Base-by-base conservation (phyloP, 2,888 invertebrate genomes). In the Sesia apiformis region DNA sequence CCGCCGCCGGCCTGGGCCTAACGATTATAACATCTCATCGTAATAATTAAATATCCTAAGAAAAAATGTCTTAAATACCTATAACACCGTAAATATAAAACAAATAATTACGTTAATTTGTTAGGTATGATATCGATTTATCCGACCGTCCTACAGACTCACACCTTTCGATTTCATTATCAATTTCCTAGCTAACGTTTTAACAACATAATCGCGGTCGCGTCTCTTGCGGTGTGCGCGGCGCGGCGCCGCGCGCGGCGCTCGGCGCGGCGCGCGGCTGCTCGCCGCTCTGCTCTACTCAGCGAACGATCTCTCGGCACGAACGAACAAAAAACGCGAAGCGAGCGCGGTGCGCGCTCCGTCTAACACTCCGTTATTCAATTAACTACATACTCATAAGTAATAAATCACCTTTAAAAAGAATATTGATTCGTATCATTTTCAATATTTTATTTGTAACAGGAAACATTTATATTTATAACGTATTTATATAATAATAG, bases 401-500 rank as follows among this genome's bases (percentile, higher is more conserved):
- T 88, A 84, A 89, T 88, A 85, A 87, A 88, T 87, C 86, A 89
- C 86, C 76, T 74, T 87, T 86, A 85, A 89, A 88, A 89, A 88
- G 84, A 87, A 88, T 87, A 86, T 87, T 86, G 88, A 88, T 88
- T 88, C 88, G 88, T 88, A 88, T 88, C 84, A 84, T 87, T 86
- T 85, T 88, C 86, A 87, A 86, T 87, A 87, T 87, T 86, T 84
- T 84, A 83, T 88, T 87, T 86, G 88, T 90, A 90, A 90, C 90
- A 90, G 90, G 90, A 89, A 90, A 90, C 90, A 90, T 90, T 90
- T 87, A 89, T 90, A 85, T 86, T 87, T 81, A 90, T 90, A 90
- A 90, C 90, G 89, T 90, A 90, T 90, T 90, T 89, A 88, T 90
- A 90, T 90, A 88, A 89, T 90, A 88, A 88, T 88, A 89, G 89